Base-by-base conservation (phyloP, 2,113 vertebrate species). In the Tupaia chinensis region DNA sequence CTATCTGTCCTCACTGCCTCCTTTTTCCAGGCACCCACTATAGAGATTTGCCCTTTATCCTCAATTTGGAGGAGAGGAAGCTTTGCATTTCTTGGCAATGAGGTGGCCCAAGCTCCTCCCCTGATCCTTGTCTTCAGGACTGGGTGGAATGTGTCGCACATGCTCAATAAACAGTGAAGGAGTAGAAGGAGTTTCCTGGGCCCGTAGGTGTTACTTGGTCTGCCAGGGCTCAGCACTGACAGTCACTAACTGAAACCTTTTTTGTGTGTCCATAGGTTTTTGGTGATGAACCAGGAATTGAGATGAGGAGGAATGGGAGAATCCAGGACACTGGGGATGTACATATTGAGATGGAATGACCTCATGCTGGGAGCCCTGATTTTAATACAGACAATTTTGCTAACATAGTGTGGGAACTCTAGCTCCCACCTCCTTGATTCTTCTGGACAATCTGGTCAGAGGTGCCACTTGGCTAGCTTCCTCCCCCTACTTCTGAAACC, bases 261-360 rank as follows among this genome's bases (percentile, higher is more conserved):
- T 74, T 58, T 65, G 44, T 82, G 32, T 73, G 32, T 82, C 83
- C 19, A 15, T 72, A 92, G 95, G 94, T 89, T 89, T 68, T 91
- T 23, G 25, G 17, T 66, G 65, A 80, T 76, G 89, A 86, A 15
- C 11, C 69, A 89, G 87, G 65, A 73, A 14, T 29, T 7, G 6
- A 78, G 63, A 89, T 9, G 74, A 34, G 77, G 7, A 9, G 4
- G 5, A 17, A 4, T 12, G 63, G 44, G 58, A 70, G 85, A 92
- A 34, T 8, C 20, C 44, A 9, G 25, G 78, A 58, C 70, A 34
- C 19, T 2, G 0, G 34, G 19, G 2, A 19, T 12, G 22, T 23
- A 25, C 76, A 63, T 63, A 44, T 3, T 53, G 25, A 44, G 4
- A 7, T 10, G 44, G 69, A 58, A 23, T 32, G 19, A 5, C 66